Conservation (phyloP, 2,888 invertebrate genomes). For the Polia nebulosa region DNA sequence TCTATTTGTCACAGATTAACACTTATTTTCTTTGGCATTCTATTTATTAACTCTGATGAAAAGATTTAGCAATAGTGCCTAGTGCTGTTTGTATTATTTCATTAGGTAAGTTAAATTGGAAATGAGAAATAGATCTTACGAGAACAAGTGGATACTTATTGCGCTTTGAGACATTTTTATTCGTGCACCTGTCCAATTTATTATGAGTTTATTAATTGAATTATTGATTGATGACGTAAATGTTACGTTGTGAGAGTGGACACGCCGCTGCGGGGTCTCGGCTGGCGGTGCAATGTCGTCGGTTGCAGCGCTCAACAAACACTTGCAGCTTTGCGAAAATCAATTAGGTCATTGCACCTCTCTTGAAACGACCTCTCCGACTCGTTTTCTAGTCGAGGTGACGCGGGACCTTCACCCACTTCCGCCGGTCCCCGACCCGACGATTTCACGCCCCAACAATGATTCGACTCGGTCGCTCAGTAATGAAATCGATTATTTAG, state of each 20-base stretch:
- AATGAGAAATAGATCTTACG: constrained; percentile 34
- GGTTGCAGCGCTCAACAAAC: constrained; percentile 43
- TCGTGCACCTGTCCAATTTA: constrained; percentile 1
- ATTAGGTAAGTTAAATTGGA: constrained; percentile 37
- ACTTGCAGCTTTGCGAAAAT: constrained; percentile 63
- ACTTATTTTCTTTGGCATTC: constrained; percentile 36
- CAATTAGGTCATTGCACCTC: constrained; percentile 78
- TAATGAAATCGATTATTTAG: constrained; percentile 85
- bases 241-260: constrained; percentile 8
- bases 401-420: constrained; percentile 85
- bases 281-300: constrained; percentile 20
- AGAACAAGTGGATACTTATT: constrained; percentile 25
- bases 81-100: constrained; percentile 12
- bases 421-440: constrained; percentile 78
- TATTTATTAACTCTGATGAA: constrained; percentile 42
- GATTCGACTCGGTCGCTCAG: constrained; percentile 75
- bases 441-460: constrained; percentile 81
- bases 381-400: constrained; percentile 78
- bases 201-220: constrained; percentile 22
- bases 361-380: constrained; percentile 70
- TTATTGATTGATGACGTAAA: constrained; percentile 39
- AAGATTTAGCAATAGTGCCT: constrained; percentile 22
- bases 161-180: constrained; percentile 1
- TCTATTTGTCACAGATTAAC: constrained; percentile 40
- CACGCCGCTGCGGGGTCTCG: neutral